These are phyloP conservation scores for Tenthredo mesomela DNA, from an alignment of 2,888 invertebrate species.

Conservation along the genomic window DNA sequence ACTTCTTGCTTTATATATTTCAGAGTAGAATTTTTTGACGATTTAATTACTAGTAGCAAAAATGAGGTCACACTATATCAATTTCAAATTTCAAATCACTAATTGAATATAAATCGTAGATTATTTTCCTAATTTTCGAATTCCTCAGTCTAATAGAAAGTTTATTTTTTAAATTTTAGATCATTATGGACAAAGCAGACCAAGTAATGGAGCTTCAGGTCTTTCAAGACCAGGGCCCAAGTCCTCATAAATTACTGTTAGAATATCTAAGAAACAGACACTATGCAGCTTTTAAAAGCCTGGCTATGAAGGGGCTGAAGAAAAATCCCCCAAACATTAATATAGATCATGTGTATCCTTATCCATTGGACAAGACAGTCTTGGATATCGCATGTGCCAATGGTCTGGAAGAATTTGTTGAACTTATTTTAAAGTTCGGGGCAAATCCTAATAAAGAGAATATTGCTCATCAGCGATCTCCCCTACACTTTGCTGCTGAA, in stretches of 20 bases:
- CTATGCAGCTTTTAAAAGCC: constrained; percentile 62
- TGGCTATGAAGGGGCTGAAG: constrained; percentile 58
- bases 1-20: no score
- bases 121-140: not conserved
- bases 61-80: not conserved
- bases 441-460: constrained; percentile 83
- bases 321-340: constrained; percentile 71
- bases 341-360: constrained; percentile 80
- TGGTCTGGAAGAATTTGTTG: constrained; percentile 80
- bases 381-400: constrained; percentile 81
- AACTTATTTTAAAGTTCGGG: constrained; percentile 81
- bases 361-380: constrained; percentile 82
- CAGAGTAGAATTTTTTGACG: no score
- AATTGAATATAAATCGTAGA: not conserved
- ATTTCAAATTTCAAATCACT: not conserved
- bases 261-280: constrained; percentile 58
- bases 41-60: not conserved
- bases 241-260: constrained; percentile 53
- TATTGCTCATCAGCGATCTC: constrained; percentile 81
- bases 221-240: constrained; percentile 41
- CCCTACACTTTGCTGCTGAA: constrained; percentile 84
- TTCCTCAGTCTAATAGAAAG: not conserved
- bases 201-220: constrained; percentile 41
- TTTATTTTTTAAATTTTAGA: constrained; percentile 12
- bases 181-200: constrained; percentile 38